Conservation (phyloP, 2,113 vertebrate genomes). For the Heterochromis multidens region DNA sequence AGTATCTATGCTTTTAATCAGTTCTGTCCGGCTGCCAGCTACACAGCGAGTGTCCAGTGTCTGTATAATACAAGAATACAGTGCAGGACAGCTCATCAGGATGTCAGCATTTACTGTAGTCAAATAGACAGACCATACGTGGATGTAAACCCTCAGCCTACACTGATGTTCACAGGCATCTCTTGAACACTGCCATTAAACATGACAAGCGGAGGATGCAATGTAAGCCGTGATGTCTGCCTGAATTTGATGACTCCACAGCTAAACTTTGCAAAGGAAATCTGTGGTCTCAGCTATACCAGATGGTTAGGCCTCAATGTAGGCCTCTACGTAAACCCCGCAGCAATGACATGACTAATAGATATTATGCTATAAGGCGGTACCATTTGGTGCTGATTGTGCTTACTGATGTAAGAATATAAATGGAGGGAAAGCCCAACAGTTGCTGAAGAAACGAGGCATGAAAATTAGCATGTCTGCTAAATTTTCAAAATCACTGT, state of each 20-base stretch:
- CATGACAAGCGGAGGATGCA: not conserved
- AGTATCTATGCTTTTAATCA: not conserved
- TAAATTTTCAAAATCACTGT: not conserved
- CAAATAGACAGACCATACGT: not conserved
- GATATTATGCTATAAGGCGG: slow-evolving; percentile 54
- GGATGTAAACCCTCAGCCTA: not conserved
- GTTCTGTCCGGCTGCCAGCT: not conserved
- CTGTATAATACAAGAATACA: not conserved
- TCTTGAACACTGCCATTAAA: not conserved
- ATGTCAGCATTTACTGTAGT: not conserved
- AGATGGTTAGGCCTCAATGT: slow-evolving; percentile 69
- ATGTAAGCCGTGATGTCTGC: not conserved
- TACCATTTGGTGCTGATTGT: slow-evolving; percentile 48
- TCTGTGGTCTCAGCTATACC: slow-evolving; percentile 56
- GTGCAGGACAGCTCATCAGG: not conserved
- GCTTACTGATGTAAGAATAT: not conserved
- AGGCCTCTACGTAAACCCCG: slow-evolving; percentile 58
- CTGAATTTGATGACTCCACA: slow-evolving; percentile 37
- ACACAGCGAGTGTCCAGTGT: not conserved
- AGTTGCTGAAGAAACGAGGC: not conserved
- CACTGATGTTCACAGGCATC: not conserved
- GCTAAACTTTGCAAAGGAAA: slow-evolving; percentile 39
- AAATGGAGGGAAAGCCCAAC: not conserved
- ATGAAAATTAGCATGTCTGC: not conserved
- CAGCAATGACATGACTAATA: slow-evolving; percentile 72